A percentile compares a stretch with the other conserved stretches of the same genome.
These are phyloP conservation scores for Drepana arcuata DNA, from an alignment of 1,140 invertebrate genomes.

Conservation along the genomic window DNA sequence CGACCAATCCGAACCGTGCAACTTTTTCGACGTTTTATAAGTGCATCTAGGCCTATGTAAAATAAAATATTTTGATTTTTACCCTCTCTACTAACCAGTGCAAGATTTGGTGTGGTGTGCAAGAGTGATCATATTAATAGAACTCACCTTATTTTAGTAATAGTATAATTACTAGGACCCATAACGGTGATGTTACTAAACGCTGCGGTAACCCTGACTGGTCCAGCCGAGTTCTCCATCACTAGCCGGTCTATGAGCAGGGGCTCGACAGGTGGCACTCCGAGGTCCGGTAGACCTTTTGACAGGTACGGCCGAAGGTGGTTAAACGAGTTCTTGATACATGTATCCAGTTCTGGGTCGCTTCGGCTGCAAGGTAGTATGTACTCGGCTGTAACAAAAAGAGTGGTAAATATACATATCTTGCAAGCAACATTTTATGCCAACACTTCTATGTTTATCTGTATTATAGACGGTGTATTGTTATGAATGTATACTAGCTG, in stretches of 20 bases:
- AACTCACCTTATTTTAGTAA: constrained; percentile 69
- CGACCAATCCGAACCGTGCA: no score
- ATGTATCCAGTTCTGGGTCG: constrained; percentile 78
- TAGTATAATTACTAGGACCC: constrained; percentile 81
- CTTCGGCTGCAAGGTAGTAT: constrained; percentile 78
- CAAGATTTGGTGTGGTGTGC: no score
- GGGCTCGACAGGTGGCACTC: constrained; percentile 81
- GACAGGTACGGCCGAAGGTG: constrained; percentile 80
- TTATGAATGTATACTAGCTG: neutral
- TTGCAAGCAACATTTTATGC: no score
- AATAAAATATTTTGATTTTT: no score
- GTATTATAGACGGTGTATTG: neutral
- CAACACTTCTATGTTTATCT: neutral
- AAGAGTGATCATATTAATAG: no score
- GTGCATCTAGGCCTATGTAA: no score
- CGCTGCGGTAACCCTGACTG: constrained; percentile 78
- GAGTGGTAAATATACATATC: no score
- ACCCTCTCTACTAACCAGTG: no score
- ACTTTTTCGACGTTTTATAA: no score
- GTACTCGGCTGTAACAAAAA: constrained; percentile 76
- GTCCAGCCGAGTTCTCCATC: constrained; percentile 83
- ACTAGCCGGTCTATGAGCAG: constrained; percentile 77
- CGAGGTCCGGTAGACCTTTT: constrained; percentile 78
- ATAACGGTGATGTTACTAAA: constrained; percentile 81
- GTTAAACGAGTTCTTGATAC: constrained; percentile 79